These are phyloP conservation scores for Oenanthe oenanthe DNA, from an alignment of 2,113 vertebrate genomes.

Conservation along the genomic window DNA sequence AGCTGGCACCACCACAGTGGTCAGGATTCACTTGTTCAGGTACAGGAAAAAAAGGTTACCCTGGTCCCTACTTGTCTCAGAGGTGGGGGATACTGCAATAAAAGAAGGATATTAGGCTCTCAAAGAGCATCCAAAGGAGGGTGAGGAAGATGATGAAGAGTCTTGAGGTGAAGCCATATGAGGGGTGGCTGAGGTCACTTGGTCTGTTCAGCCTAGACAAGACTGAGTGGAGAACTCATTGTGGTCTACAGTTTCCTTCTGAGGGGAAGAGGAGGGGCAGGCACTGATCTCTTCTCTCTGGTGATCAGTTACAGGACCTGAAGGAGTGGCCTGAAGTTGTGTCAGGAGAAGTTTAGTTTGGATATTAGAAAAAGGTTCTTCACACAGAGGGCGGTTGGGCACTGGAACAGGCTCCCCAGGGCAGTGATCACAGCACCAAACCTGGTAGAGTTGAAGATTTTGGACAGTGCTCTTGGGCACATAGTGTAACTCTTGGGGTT, in stretches of 20 bases:
- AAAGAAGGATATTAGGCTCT: background rate
- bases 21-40: background rate
- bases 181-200: background rate
- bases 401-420: background rate
- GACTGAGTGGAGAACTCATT: background rate
- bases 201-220: background rate
- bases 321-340: background rate
- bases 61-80: background rate
- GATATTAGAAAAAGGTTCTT: background rate
- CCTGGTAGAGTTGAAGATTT: background rate
- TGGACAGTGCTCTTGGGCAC: background rate
- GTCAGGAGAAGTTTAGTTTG: background rate
- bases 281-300: background rate
- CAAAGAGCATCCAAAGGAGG: background rate
- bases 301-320: background rate
- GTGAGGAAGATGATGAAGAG: background rate
- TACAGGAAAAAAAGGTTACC: background rate
- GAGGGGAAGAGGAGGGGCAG: background rate
- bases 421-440: background rate
- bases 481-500: background rate
- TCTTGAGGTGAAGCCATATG: background rate
- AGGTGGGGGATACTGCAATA: background rate
- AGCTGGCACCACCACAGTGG: background rate
- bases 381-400: too few relatives aligned
- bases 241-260: too few relatives aligned